Base-by-base conservation (phyloP, 2,888 invertebrate species). In the Nasonovia ribisnigri region DNA sequence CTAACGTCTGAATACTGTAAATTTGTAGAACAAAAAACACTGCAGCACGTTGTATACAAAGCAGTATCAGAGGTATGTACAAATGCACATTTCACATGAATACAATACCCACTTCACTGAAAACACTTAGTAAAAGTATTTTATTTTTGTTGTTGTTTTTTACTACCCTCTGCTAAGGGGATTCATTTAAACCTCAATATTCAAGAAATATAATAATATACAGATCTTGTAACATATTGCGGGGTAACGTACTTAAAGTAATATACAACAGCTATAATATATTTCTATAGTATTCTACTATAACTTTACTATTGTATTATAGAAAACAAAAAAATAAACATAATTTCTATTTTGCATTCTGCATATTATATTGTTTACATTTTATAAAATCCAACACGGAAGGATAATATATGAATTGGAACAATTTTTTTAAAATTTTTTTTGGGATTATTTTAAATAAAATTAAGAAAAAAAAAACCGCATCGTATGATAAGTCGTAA, bases 171-270 rank as follows among this genome's bases (percentile, higher is more conserved):
- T 16, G n/a, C 5, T 60, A 60, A n/a, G 10, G 13, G 8, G n/a
- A n/a, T 67, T 36, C n/a, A 16, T 67, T 67, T n/a, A 67, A 67
- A 67, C 67, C n/a, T n/a, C n/a, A n/a, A 67, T 67, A 67, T 67
- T 67, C n/a, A n/a, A 67, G n/a, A n/a, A 67, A 67, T 67, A n/a
- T n/a, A n/a, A 67, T 67, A 67, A n/a, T 67, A 67, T 67, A n/a
- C 5, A 67, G 5, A 67, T 16, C 0, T 16, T n/a, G 67, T 60
- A 60, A 60, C n/a, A 60, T n/a, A 60, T 29, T 29, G 67, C 11
- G 29, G 29, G 67, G 1, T n/a, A 67, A 67, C 2, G 67, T 16
- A 67, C n/a, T 60, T 60, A 67, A 60, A n/a, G 6, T 36, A 67
- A 67, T 67, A 67, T n/a, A 67, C 13, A n/a, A n/a, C 16, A 67